These are phyloP conservation scores for Gisinianus flammeolus DNA, from an alignment of 2,888 invertebrate genomes.

Conservation along the genomic window DNA sequence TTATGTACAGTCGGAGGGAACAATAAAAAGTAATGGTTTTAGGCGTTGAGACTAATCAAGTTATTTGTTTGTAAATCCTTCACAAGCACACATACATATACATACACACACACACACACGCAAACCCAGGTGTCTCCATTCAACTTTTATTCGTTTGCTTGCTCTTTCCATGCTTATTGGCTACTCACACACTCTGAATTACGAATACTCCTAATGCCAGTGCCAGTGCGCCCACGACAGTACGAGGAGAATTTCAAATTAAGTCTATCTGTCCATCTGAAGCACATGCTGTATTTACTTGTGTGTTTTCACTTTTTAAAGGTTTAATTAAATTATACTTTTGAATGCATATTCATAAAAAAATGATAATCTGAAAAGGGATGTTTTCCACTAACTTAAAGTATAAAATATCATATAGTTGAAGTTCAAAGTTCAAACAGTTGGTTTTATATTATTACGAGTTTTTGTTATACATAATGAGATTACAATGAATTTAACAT, in stretches of 20 bases:
- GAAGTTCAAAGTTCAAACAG: no score
- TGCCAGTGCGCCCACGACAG: neutral
- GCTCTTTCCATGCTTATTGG: constrained; percentile 16
- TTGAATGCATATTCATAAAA: no score
- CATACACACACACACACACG: constrained; percentile 1
- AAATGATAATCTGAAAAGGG: no score
- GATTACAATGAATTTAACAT: no score
- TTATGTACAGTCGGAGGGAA: neutral
- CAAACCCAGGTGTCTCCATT: neutral
- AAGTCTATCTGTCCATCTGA: neutral
- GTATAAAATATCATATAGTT: no score
- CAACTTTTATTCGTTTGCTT: neutral
- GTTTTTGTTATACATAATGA: no score
- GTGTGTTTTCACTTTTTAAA: neutral
- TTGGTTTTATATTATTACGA: no score
- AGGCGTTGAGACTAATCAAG: constrained; percentile 35
- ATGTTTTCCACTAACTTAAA: no score
- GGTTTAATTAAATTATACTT: no score
- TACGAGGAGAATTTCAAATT: neutral
- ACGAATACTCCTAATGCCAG: no score
- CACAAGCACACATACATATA: neutral
- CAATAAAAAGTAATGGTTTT: constrained; percentile 39
- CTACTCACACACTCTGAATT: neutral
- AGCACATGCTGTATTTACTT: neutral
- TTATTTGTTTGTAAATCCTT: constrained; percentile 32